Evolutionary conservation across 2,888 invertebrate genomes (phyloP), one percentile per base, ranked within the genome.

Genomic region (Drosophila greeni): DNA sequence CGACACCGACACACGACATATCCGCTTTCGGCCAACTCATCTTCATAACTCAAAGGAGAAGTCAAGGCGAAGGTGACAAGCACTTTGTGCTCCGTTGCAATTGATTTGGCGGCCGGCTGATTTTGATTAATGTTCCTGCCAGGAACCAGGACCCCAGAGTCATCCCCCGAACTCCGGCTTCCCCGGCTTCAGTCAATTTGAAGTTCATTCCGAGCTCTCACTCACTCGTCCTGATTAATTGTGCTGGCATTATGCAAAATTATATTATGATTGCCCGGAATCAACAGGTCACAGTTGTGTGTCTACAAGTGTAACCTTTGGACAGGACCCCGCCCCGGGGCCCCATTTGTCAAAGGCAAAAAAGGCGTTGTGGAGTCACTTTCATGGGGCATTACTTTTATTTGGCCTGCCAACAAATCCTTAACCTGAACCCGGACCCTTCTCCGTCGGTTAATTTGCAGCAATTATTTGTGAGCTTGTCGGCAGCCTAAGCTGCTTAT

Each of bases 341-440:
- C 40, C 67, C 70, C 80, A 82, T 80, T 80, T 84, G 84, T 80
- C 80, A 84, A 29, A 70, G 78, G 70, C 69, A 52, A 57, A 52
- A 57, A 55, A 56, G 65, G 70, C 82, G 78, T 75, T 83, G 79
- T 53, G 54, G 61, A 57, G 73, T 70, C 74, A 79, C 76, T 76
- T 84, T 82, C 66, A 76, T 69, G 73, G 70, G 55, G 74, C 80
- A 73, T 70, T 82, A 70, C 74, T 62, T 75, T 66, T 60, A 68
- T 74, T 82, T 74, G 70, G 66, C 47, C 16, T 55, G 70, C 52
- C 69, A 56, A 60, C 80, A 55, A 53, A 82, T 64, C 49, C 9
- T 9, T 9, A 29, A 3, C 55, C 36, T 24, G 48, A 48, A 34
- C 64, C 64, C 31, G 48, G 40, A 34, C 64, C 64, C 31, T 54